A percentile compares a stretch with the other conserved stretches of the same genome.
phyloP scores from a whole-genome alignment of 2,797 vertebrate species.

The Peromyscus attwateri region DNA sequence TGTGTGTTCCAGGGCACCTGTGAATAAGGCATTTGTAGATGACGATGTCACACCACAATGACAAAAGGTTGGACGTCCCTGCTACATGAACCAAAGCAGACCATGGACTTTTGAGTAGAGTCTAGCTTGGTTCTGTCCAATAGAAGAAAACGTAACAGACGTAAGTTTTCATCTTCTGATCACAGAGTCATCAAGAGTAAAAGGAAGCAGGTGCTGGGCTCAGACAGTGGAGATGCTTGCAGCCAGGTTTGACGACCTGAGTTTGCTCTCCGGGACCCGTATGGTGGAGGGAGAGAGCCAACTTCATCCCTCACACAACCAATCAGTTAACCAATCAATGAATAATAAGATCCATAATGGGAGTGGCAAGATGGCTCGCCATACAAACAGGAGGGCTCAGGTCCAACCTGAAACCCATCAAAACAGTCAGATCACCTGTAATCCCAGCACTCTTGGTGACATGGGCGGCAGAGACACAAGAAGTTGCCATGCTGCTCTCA shows the following conservation, averaged over 20 bases:
- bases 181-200: not conserved
- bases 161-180: not conserved
- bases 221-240: not conserved
- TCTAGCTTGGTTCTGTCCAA: not conserved
- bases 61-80: not conserved
- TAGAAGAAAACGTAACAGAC: fast-evolving
- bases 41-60: not conserved
- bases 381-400: not conserved
- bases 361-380: not conserved
- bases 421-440: not conserved
- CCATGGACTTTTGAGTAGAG: fast-evolving
- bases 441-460: not conserved
- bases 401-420: not conserved
- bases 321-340: not conserved
- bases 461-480: not conserved
- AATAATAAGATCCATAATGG: not conserved
- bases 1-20: not conserved
- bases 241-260: not conserved
- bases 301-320: too few relatives aligned
- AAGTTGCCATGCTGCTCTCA: too few relatives aligned
- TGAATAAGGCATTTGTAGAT: not conserved
- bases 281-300: not conserved
- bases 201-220: not conserved
- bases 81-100: not conserved
- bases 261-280: not conserved